These are phyloP conservation scores for Choloepus hoffmanni DNA, from an alignment of 2,113 vertebrate species.

Conservation along the genomic window DNA sequence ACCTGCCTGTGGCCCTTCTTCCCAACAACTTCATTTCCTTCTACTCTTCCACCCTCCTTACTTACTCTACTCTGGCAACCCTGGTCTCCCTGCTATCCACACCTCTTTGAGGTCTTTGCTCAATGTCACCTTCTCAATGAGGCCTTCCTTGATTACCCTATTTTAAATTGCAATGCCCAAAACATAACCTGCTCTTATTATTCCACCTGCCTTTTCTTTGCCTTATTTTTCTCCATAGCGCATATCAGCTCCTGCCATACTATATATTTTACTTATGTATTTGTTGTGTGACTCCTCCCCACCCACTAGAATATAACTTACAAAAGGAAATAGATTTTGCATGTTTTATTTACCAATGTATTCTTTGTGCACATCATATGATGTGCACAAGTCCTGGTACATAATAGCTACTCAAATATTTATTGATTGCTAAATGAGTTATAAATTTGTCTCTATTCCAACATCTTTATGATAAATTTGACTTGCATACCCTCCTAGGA, in stretches of 20 bases:
- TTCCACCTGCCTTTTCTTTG: background rate
- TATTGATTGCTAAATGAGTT: slow-evolving; percentile 21
- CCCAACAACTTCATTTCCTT: background rate
- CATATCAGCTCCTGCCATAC: too few species aligned
- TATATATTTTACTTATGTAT: background rate
- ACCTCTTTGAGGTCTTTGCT: background rate
- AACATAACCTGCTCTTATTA: background rate
- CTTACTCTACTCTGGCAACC: background rate
- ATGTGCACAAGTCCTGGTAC: background rate
- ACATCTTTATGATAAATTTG: slow-evolving; percentile 11
- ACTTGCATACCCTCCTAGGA: background rate
- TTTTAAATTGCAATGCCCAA: slow-evolving; percentile 44
- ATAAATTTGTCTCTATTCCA: background rate
- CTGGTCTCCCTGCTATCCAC: background rate
- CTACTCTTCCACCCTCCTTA: background rate
- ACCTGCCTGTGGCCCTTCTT: background rate
- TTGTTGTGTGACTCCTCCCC: background rate
- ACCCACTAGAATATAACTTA: background rate
- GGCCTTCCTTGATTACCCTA: background rate
- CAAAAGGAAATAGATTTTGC: background rate
- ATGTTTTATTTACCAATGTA: slow-evolving; percentile 37
- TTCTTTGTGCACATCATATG: background rate
- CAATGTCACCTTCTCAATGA: background rate
- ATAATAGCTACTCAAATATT: background rate
- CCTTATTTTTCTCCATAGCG: background rate